These are phyloP conservation scores for Xestia rhomboidea DNA, from an alignment of 2,888 invertebrate species.

Conservation along the genomic window DNA sequence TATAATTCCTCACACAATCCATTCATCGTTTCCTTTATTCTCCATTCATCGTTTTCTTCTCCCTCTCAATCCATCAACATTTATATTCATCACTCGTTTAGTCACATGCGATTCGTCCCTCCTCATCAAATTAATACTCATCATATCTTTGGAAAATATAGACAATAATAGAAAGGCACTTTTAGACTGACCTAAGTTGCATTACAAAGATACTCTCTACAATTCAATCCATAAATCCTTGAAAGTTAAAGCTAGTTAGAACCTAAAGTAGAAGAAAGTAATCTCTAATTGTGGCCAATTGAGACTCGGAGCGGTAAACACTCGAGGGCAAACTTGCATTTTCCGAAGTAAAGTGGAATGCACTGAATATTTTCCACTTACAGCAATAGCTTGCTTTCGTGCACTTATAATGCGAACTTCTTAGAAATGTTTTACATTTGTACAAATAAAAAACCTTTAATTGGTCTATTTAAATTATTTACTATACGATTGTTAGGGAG, in stretches of 20 bases:
- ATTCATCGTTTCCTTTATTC: too few species aligned
- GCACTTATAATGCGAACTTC: conserved; percentile 68
- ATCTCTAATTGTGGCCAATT: conserved; percentile 67
- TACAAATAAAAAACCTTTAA: conserved; percentile 54
- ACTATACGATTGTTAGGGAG: neutral
- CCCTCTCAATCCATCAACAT: too few species aligned
- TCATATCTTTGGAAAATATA: too few species aligned
- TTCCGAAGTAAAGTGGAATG: conserved; percentile 68
- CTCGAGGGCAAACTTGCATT: conserved; percentile 63
- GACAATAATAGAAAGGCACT: neutral
- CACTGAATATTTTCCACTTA: conserved; percentile 65
- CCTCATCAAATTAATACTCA: too few species aligned
- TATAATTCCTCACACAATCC: too few species aligned
- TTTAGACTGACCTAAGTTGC: neutral
- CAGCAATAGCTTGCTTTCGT: conserved; percentile 69
- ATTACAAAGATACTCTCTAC: neutral
- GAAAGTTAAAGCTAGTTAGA: conserved; percentile 25
- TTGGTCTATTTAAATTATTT: conserved; percentile 63
- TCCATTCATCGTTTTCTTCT: too few species aligned
- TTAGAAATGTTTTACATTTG: conserved; percentile 67
- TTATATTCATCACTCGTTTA: too few species aligned
- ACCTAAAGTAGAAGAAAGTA: conserved; percentile 25
- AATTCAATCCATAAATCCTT: neutral
- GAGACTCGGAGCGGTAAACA: conserved; percentile 63
- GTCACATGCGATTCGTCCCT: too few species aligned